Percentiles rank a stretch among this genome's conserved stretches.
These are phyloP conservation scores for Eucera pruinosa DNA, from an alignment of 2,888 invertebrate species.

Conservation along the genomic window DNA sequence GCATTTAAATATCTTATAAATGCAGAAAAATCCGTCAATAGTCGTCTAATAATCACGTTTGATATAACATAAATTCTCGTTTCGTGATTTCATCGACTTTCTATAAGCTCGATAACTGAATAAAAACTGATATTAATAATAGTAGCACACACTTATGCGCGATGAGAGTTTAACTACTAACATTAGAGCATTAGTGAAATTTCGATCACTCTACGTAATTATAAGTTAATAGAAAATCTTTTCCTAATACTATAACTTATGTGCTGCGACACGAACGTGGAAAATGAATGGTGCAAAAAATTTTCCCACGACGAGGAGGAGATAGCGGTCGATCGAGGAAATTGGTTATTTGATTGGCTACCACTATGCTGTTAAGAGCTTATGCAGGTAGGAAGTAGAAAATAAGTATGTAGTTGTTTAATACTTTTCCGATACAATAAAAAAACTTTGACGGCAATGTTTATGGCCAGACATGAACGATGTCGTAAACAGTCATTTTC, in stretches of 20 bases:
- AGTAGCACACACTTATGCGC: background rate
- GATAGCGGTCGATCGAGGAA: background rate
- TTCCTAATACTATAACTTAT: background rate
- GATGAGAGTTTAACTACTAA: background rate
- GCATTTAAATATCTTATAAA: too few species aligned
- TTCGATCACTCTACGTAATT: background rate
- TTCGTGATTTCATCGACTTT: background rate
- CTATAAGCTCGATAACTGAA: background rate
- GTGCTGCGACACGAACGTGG: background rate
- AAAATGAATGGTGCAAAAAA: slow-evolving; percentile 9
- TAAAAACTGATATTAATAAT: background rate
- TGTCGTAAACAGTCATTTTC: background rate
- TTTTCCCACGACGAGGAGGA: background rate
- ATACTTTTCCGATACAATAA: slow-evolving; percentile 14
- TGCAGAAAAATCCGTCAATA: too few species aligned
- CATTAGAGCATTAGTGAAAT: background rate
- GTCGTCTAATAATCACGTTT: background rate
- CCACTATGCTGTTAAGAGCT: background rate
- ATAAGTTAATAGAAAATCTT: background rate
- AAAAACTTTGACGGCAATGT: background rate
- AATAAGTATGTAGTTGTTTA: background rate
- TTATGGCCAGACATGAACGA: background rate
- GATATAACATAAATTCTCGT: background rate
- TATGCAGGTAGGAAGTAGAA: background rate
- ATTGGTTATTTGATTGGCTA: slow-evolving; percentile 1